These are phyloP conservation scores for Eilema sororculum DNA, from an alignment of 2,888 invertebrate genomes.

Conservation along the genomic window DNA sequence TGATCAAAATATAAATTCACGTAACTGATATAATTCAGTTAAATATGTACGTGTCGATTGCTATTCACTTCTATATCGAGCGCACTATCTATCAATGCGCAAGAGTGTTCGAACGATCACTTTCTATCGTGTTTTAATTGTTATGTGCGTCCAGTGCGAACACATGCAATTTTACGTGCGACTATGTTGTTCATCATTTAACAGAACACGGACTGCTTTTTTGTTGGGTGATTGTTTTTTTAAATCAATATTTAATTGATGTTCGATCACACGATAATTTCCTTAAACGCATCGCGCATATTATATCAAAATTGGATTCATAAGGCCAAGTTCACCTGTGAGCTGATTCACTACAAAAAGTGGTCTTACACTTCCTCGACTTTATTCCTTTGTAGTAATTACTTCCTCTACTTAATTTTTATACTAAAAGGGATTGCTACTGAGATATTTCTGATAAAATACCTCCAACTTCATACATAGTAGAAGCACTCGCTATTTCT, in stretches of 20 bases:
- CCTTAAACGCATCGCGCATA: not conserved
- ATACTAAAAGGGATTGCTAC: too few relatives aligned
- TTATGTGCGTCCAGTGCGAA: slow-evolving; percentile 74
- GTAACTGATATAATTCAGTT: slow-evolving; percentile 57
- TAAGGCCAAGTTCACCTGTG: not conserved
- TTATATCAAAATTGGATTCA: not conserved
- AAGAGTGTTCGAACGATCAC: slow-evolving; percentile 75
- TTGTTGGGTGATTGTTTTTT: slow-evolving; percentile 18
- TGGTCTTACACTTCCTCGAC: too few relatives aligned
- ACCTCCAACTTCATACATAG: too few relatives aligned
- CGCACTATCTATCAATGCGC: slow-evolving; percentile 65
- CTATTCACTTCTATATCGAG: slow-evolving; percentile 75
- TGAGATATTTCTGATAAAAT: too few relatives aligned
- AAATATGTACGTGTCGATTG: slow-evolving; percentile 75
- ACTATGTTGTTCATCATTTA: slow-evolving; percentile 76
- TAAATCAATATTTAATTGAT: not conserved
- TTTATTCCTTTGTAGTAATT: too few relatives aligned
- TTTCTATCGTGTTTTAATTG: slow-evolving; percentile 85
- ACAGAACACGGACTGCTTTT: slow-evolving; percentile 67
- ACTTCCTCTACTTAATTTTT: too few relatives aligned
- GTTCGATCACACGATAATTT: not conserved
- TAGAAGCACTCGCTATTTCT: not conserved
- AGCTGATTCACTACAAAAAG: not conserved
- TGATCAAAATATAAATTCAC: slow-evolving; percentile 31
- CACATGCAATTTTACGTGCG: slow-evolving; percentile 86